Evolutionary conservation across 1,140 invertebrate species (phyloP).

Genomic region (Bombyx mandarina): DNA sequence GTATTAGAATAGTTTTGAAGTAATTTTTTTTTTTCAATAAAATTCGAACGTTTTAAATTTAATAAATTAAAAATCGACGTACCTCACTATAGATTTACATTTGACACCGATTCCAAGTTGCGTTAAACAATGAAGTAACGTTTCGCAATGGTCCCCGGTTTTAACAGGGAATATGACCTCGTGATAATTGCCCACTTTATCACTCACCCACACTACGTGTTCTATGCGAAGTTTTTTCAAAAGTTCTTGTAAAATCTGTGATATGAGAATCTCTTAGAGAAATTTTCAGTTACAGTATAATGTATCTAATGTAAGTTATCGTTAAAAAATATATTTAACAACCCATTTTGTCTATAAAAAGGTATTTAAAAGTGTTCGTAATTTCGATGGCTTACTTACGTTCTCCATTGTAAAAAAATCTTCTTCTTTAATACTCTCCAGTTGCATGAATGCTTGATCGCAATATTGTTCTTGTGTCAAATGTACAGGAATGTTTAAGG

Average conservation of each 20-base stretch:
- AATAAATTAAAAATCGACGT: not conserved
- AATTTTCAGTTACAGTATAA: not conserved
- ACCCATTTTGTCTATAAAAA: not conserved
- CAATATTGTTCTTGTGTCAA: conserved; percentile 44
- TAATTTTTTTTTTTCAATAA: too few relatives aligned
- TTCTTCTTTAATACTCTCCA: conserved; percentile 45
- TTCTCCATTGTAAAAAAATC: conserved; percentile 55
- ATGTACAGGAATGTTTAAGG: conserved; percentile 47
- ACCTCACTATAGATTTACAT: conserved; percentile 79
- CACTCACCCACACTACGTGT: conserved; percentile 77
- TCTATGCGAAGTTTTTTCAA: conserved; percentile 78
- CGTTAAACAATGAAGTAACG: conserved; percentile 79
- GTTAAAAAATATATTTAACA: not conserved
- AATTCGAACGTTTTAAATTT: too few relatives aligned
- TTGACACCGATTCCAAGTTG: conserved; percentile 79
- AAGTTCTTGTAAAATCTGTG: conserved; percentile 75
- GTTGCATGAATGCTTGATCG: conserved; percentile 35
- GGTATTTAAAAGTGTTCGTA: not conserved
- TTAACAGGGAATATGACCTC: conserved; percentile 79
- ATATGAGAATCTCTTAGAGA: not conserved
- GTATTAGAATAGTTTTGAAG: too few relatives aligned
- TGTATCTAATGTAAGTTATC: not conserved
- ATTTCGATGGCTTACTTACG: conserved; percentile 29
- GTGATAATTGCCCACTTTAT: conserved; percentile 77
- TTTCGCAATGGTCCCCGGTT: conserved; percentile 79